Evolutionary conservation across 2,888 invertebrate species (phyloP).

Genomic region (Nomada flava): DNA sequence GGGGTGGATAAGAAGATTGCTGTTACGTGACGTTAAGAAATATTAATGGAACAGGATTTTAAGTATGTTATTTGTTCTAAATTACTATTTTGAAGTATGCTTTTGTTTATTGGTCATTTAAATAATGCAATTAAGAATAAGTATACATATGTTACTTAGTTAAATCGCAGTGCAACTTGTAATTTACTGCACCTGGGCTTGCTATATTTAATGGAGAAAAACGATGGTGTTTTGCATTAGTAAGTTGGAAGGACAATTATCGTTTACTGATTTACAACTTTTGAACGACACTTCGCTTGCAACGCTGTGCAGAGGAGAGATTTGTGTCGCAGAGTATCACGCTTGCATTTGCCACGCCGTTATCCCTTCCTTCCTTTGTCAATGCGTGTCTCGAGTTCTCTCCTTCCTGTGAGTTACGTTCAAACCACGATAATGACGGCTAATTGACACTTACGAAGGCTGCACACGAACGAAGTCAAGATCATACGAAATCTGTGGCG

Average conservation of each 20-base stretch:
- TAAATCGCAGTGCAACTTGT: no score
- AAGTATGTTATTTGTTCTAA: no score
- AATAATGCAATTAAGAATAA: not conserved
- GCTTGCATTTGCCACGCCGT: conserved; percentile 33
- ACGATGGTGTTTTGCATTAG: conserved; percentile 2
- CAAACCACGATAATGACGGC: conserved; percentile 68
- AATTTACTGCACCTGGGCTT: no score
- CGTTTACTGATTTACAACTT: conserved; percentile 12
- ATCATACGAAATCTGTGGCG: conserved; percentile 38
- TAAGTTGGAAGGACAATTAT: conserved; percentile 2
- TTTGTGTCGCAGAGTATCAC: conserved; percentile 38
- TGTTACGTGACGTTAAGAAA: not conserved
- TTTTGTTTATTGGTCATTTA: no score
- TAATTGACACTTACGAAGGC: conserved; percentile 69
- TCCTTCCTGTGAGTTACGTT: conserved; percentile 64
- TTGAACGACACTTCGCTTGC: conserved; percentile 13
- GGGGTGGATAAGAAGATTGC: not conserved
- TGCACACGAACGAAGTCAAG: conserved; percentile 30
- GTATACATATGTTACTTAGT: not conserved
- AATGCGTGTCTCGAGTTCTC: conserved; percentile 56
- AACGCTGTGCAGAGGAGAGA: conserved; percentile 16
- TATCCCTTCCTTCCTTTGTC: conserved; percentile 48
- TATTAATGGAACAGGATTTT: no score
- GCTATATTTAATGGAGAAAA: not conserved
- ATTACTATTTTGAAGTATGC: not conserved